phyloP scores from a whole-genome alignment of 2,888 invertebrate genomes.

The Platycheirus rosarum region DNA sequence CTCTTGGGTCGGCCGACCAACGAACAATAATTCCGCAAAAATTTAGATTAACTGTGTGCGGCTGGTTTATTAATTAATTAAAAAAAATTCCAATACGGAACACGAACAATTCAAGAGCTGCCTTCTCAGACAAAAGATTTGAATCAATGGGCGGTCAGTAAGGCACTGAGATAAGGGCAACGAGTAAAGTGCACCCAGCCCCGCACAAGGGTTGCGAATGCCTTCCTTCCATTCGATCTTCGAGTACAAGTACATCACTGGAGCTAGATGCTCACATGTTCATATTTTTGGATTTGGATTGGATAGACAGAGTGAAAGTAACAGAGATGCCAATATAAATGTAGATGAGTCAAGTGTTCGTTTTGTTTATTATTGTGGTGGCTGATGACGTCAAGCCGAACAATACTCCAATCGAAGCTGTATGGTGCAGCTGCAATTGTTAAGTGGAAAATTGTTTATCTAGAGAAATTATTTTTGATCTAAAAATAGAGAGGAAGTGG shows the following conservation, averaged over 20 bases:
- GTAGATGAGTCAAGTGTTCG: constrained; percentile 72
- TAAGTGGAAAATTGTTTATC: constrained; percentile 67
- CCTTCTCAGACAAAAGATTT: constrained; percentile 65
- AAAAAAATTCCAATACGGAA: constrained; percentile 1
- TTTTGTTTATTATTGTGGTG: constrained; percentile 58
- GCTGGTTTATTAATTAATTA: constrained; percentile 36
- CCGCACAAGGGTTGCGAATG: constrained; percentile 60
- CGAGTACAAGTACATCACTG: constrained; percentile 5
- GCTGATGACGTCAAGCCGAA: constrained; percentile 63
- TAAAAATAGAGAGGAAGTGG: constrained; percentile 61
- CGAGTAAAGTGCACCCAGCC: constrained; percentile 59
- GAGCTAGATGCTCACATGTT: not conserved
- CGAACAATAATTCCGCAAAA: constrained; percentile 43
- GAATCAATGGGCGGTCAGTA: constrained; percentile 74
- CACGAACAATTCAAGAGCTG: constrained; percentile 31
- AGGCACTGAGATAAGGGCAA: constrained; percentile 74
- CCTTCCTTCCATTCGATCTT: not conserved
- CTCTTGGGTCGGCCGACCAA: constrained; percentile 6
- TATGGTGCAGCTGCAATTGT: constrained; percentile 71
- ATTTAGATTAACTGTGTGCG: constrained; percentile 22
- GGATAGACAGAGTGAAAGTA: constrained; percentile 54
- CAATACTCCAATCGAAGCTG: constrained; percentile 40
- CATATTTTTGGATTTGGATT: constrained; percentile 19
- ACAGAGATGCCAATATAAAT: constrained; percentile 59
- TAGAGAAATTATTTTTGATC: constrained; percentile 34